These are phyloP conservation scores for Chloromyia formosa DNA, from an alignment of 2,888 invertebrate genomes.

Conservation along the genomic window DNA sequence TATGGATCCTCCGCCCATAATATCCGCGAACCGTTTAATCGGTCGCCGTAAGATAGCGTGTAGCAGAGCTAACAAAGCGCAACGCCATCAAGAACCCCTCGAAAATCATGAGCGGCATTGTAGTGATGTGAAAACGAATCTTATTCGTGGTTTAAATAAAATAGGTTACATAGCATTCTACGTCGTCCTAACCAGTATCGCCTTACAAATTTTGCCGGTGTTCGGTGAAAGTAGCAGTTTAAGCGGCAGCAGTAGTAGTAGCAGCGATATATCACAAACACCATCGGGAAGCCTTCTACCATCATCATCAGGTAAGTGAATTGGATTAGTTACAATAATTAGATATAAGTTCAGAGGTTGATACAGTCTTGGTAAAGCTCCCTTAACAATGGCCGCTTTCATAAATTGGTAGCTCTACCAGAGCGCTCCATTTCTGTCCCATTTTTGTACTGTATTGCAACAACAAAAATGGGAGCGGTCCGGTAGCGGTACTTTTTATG, in stretches of 20 bases:
- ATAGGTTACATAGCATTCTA: slow-evolving; percentile 32
- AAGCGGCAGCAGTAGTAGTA: slow-evolving; percentile 37
- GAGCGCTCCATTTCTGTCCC: too few relatives aligned
- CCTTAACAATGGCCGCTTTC: too few relatives aligned
- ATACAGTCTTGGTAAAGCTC: too few relatives aligned
- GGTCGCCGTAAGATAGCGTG: background rate
- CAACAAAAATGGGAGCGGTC: too few relatives aligned
- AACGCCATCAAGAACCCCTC: background rate
- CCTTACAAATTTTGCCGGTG: slow-evolving; percentile 30
- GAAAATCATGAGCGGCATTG: background rate
- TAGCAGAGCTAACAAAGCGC: background rate
- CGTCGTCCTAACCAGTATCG: slow-evolving; percentile 42
- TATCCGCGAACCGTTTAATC: background rate
- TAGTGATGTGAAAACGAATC: background rate
- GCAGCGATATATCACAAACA: slow-evolving; percentile 16
- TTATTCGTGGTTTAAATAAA: slow-evolving; percentile 9
- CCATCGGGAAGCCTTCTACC: slow-evolving; percentile 26
- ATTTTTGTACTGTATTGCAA: too few relatives aligned
- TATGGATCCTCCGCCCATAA: slow-evolving; percentile 35
- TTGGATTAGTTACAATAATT: background rate
- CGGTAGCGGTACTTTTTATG: too few relatives aligned
- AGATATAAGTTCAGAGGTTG: too few relatives aligned
- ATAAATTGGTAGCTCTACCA: too few relatives aligned
- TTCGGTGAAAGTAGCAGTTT: slow-evolving; percentile 37
- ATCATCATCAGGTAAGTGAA: slow-evolving; percentile 34